Evolutionary conservation across 2,888 invertebrate genomes (phyloP), one percentile per base, ranked within the genome.

Genomic region (Uloborus plumipes): DNA sequence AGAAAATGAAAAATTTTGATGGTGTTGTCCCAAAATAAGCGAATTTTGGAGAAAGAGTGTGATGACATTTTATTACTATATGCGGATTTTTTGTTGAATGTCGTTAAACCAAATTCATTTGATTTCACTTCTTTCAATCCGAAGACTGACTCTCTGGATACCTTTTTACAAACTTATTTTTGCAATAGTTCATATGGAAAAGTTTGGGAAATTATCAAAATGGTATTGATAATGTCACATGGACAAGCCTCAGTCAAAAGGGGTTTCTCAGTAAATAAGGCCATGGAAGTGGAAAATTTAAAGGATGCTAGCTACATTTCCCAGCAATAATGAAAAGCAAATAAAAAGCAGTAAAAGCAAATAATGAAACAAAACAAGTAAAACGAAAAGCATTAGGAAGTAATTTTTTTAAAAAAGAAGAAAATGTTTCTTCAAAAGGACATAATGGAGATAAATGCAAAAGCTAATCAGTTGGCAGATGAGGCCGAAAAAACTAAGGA

Each of bases 231-330:
- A 7, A 7, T 70, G 26, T 70, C 53, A 20, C 55, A 70, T 55
- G 55, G 70, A 53, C 26, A 70, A 16, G 70, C 70, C 53, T 22
- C 53, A 6, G 55, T 70, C 3, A 55, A 70, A 31, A 70, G 70
- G 26, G 70, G 70, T 15, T 70, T 70, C 26, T 70, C 55, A 16
- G 20, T 70, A 55, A 70, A 70, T 26, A 70, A 70, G 39, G 55
- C 53, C 26, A 15, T 51, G 7, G 0, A 39, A 31, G 31, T 70
- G 14, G 70, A 70, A 58, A 70, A 70, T 26, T 11, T 55, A 31
- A 55, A 20, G 15, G 70, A 70, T 39, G 16, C 20, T 55, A 47
- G 18, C 20, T 66, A 39, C 2, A 55, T 70, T 70, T n/a, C n/a
- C n/a, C n/a, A n/a, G n/a, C n/a, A n/a, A n/a, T n/a, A n/a, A n/a